Conservation (phyloP, 2,113 vertebrate species). For the Acrocephalus arundinaceus region DNA sequence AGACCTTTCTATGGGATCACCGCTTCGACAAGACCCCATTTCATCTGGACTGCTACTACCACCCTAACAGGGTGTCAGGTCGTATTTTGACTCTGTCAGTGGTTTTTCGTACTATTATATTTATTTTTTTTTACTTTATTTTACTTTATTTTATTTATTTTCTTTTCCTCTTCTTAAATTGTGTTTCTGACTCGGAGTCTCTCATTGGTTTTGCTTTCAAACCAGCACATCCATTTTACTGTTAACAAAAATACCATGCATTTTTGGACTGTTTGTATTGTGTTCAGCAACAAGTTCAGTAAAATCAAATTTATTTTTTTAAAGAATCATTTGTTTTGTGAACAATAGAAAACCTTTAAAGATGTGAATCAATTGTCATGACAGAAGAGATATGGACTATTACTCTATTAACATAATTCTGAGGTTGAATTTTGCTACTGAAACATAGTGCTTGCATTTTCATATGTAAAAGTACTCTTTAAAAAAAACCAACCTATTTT, state of each 20-base stretch:
- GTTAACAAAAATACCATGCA: neutral
- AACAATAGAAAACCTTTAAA: neutral
- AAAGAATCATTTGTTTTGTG: neutral
- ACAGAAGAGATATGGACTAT: neutral
- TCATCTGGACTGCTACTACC: no score
- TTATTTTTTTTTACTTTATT: no score
- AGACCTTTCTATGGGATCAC: no score
- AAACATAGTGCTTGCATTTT: neutral
- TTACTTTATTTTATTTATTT: no score
- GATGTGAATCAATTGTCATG: neutral
- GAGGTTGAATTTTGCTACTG: neutral
- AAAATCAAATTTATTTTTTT: neutral
- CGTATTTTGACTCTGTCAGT: no score
- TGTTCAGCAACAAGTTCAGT: neutral
- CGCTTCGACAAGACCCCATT: no score
- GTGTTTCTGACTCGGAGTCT: no score
- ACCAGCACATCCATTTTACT: no score
- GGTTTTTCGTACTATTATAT: no score
- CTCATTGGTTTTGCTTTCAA: no score
- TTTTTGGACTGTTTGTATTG: neutral
- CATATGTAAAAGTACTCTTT: neutral
- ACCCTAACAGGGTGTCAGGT: no score
- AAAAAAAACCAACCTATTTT: neutral
- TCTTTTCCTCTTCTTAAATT: no score
- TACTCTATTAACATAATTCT: neutral